Evolutionary conservation across 2,113 vertebrate species (phyloP), one percentile per base, ranked within the genome.

Genomic region (Oophaga pumilio): DNA sequence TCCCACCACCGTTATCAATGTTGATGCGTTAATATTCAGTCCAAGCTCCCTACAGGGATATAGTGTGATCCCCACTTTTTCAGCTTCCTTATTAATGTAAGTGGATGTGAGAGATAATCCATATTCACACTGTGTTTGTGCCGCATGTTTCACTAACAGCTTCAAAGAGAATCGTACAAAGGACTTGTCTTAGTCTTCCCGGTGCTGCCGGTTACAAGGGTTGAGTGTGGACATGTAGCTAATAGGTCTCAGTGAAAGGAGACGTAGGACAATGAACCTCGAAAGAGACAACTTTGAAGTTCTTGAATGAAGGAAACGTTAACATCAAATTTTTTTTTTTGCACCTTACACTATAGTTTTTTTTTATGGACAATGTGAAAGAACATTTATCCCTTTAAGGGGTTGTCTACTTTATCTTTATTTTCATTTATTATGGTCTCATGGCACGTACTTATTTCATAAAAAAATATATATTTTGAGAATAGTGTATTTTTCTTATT

Each of bases 91-190:
- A 86, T 86, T 77, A 86, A 78, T 59, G 74, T 52, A 66, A 78
- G 83, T 85, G 71, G 69, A 85, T 60, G 59, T 68, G 76, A 86
- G 85, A 86, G 74, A 64, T 53, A 78, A 86, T 86, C 59, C 57
- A 68, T 78, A 78, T 86, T 86, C 74, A 66, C n/a, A 52, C 74
- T 52, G 43, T 56, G 43, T 79, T 86, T 86, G 59, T 78, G 33
- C 85, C 60, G 68, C 22, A 76, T 86, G 85, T 86, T 77, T 82
- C 43, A 24, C 85, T 56, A 64, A 78, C 60, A 78, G 33, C 85
- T 86, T 86, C 85, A 86, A 86, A 86, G 59, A 53, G 60, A 86
- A 78, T 28, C 60, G 11, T 78, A 86, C 59, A 64, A 86, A 77
- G 84, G 71, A 76, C 22, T 52, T 85, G 71, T 76, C 57, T 78